Conservation (phyloP, 64 coral and sea anemone species). For the Acropora tenuis region DNA sequence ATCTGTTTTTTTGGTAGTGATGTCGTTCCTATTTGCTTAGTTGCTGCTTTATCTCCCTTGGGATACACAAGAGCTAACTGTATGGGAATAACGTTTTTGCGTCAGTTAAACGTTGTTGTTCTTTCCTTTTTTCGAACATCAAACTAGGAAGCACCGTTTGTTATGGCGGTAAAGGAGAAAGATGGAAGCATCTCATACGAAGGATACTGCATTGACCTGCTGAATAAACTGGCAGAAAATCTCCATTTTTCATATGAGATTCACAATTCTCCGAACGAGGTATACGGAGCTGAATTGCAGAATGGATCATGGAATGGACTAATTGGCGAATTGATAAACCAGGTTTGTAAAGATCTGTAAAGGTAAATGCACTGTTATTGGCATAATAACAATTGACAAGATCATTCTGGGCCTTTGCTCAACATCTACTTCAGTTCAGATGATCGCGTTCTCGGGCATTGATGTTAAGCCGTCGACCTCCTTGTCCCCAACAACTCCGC, state of each 20-base stretch:
- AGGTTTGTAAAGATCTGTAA: background rate
- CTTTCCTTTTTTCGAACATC: background rate
- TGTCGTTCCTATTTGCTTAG: background rate
- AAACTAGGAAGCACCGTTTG: slow-evolving; percentile 16
- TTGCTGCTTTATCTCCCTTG: too few relatives aligned
- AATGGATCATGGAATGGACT: slow-evolving; percentile 41
- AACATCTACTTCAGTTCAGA: too few relatives aligned
- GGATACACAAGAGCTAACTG: too few relatives aligned
- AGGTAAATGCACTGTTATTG: too few relatives aligned
- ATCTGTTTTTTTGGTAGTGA: too few relatives aligned
- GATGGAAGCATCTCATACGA: background rate
- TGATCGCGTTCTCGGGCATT: too few relatives aligned
- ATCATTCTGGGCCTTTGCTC: too few relatives aligned
- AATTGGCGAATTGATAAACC: slow-evolving; percentile 17
- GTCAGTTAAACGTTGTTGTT: too few relatives aligned
- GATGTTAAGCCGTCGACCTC: too few relatives aligned
- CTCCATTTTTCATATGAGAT: slow-evolving; percentile 53
- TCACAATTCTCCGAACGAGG: slow-evolving; percentile 26
- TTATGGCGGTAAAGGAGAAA: slow-evolving; percentile 7
- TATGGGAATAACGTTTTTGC: too few relatives aligned
- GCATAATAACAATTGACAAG: too few relatives aligned
- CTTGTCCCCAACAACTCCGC: too few relatives aligned
- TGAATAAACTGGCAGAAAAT: slow-evolving; percentile 52
- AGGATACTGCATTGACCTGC: slow-evolving; percentile 63
- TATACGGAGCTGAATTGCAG: slow-evolving; percentile 23